Base-by-base conservation (phyloP, 2,113 vertebrate genomes). In the Ranitomeya variabilis region DNA sequence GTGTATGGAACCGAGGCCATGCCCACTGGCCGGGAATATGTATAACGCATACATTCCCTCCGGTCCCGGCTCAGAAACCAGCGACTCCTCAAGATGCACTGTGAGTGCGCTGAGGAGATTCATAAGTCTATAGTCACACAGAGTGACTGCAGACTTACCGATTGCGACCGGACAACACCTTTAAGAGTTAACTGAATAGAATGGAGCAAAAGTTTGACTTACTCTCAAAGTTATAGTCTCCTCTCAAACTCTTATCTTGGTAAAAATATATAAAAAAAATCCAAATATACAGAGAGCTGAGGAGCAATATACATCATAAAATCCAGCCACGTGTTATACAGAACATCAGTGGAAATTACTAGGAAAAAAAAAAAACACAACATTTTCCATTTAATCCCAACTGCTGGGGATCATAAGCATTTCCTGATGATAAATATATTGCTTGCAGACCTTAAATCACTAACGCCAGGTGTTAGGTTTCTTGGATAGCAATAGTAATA, bases 391-490 rank as follows among this genome's bases (percentile, higher is more conserved):
- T 79, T 55, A 55, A 23, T 57, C 57, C 52, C 6, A 23, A 57
- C 19, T 57, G 77, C 19, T 23, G 77, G 21, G 19, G 77, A 79
- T 23, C 11, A 6, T 52, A 57, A 79, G 52, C 73, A 23, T 79
- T 79, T 79, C 52, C 19, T 21, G 76, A 79, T 79, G 77, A 79
- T 55, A 57, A 76, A 79, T 23, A 14, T 59, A 80, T 80, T 80
- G 15, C 78, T 80, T 80, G n/a, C 78, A 80, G 54, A 57, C 78
- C n/a, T 79, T 51, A 79, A 15, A 55, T 23, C 52, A 15, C 51
- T 79, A 57, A 55, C 15, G 77, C 77, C 77, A 54, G 52, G 52
- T n/a, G 26, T 59, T 26, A 31, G 13, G 26, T 57, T 57, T 60
- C 55, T 59, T 80, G 78, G n/a, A 57, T 10, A 80, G 55, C 55